Conservation (phyloP, 2,113 vertebrate species). For the Anolis carolinensis region DNA sequence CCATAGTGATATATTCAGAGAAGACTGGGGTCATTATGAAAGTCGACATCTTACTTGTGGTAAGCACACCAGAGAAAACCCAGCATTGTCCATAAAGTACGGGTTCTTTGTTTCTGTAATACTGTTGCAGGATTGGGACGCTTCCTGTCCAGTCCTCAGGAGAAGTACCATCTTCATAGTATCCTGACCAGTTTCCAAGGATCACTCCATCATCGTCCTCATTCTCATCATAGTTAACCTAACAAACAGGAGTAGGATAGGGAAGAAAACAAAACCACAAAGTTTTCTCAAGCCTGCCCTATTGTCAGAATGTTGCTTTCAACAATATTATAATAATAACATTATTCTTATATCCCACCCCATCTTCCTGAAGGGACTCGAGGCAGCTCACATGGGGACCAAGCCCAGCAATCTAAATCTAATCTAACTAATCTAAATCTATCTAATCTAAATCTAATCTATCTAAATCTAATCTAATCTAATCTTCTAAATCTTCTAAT, state of each 20-base stretch:
- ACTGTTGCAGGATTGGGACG: slow-evolving; percentile 65
- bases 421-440: too few species aligned
- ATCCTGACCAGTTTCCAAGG: slow-evolving; percentile 67
- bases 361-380: too few species aligned
- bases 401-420: too few species aligned
- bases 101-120: slow-evolving; percentile 35
- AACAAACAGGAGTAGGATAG: background rate
- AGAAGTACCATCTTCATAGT: slow-evolving; percentile 37
- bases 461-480: too few species aligned
- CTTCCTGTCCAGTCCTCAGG: slow-evolving; percentile 70
- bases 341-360: too few species aligned
- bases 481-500: too few species aligned
- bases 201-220: slow-evolving; percentile 64
- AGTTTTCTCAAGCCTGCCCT: background rate
- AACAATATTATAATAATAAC: too few species aligned
- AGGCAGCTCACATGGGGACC: too few species aligned
- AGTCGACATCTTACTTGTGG: slow-evolving; percentile 59
- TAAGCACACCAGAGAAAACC: slow-evolving; percentile 75
- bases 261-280: background rate
- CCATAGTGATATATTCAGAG: too few species aligned
- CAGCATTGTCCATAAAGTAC: slow-evolving; percentile 70
- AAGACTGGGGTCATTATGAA: background rate
- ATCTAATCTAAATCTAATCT: too few species aligned
- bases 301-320: too few species aligned
- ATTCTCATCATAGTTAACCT: slow-evolving; percentile 68